phyloP scores from a whole-genome alignment of 2,797 vertebrate genomes.

The Lacerta viridis region DNA sequence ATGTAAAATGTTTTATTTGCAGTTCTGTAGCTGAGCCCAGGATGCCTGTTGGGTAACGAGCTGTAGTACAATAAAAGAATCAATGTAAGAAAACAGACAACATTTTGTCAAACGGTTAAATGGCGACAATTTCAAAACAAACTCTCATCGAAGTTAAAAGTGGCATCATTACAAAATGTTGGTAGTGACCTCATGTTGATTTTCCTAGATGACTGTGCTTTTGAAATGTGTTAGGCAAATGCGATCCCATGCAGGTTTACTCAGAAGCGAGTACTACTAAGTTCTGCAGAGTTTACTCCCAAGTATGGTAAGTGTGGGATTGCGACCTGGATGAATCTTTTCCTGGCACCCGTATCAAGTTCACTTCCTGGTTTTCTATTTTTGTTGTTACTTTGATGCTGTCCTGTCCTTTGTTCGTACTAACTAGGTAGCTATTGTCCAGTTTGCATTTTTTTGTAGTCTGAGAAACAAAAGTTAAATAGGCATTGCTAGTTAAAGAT shows the following conservation, averaged over 20 bases:
- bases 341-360: no score
- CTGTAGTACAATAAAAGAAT: no score
- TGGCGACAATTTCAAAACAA: not conserved
- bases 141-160: not conserved
- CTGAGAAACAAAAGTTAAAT: conserved; percentile 23
- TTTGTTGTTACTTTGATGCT: no score
- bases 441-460: not conserved
- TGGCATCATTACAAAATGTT: not conserved
- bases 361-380: not conserved
- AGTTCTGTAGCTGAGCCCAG: no score
- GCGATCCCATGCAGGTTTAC: not conserved
- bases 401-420: not conserved
- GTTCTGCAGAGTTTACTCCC: not conserved
- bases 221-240: not conserved
- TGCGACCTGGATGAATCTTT: not conserved
- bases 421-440: conserved; percentile 7
- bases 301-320: not conserved
- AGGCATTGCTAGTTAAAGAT: conserved; percentile 55
- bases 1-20: no score
- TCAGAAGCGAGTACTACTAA: not conserved
- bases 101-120: not conserved
- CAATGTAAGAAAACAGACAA: not conserved
- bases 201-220: not conserved
- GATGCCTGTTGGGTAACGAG: no score
- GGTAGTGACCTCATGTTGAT: not conserved